Evolutionary conservation across 2,113 vertebrate genomes (phyloP).

Genomic region (Pseudorectes ferrugineus): DNA sequence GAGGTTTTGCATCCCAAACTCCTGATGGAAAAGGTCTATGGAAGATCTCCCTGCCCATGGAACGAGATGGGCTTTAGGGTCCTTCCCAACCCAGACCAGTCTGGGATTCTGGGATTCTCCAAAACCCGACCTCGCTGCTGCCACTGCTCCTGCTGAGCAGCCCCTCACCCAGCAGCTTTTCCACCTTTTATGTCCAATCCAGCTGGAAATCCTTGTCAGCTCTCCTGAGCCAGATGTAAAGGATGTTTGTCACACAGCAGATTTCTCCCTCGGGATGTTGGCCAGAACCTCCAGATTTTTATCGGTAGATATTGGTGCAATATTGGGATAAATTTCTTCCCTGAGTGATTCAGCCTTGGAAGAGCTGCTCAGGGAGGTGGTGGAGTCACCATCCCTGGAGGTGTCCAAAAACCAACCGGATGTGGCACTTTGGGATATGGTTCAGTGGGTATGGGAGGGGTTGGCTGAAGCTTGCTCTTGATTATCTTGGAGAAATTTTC

Average conservation of each 20-base stretch:
- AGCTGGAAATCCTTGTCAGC: conserved; percentile 49
- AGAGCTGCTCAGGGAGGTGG: not conserved
- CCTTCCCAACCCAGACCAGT: not conserved
- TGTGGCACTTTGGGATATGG: not conserved
- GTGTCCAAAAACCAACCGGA: too few relatives aligned
- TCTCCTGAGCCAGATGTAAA: not conserved
- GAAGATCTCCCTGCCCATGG: not conserved
- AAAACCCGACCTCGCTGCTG: not conserved
- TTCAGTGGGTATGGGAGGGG: accelerated
- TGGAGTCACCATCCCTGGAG: not conserved
- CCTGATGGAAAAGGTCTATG: not conserved
- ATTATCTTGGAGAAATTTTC: not conserved
- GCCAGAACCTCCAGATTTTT: not conserved
- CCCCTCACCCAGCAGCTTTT: not conserved
- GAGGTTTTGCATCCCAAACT: accelerated
- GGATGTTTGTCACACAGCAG: not conserved
- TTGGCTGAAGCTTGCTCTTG: not conserved
- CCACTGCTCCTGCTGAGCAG: not conserved
- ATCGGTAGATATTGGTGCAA: not conserved
- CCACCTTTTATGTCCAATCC: not conserved
- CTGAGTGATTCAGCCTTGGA: not conserved
- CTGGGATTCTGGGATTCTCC: not conserved
- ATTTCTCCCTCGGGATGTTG: not conserved
- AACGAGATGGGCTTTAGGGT: accelerated
- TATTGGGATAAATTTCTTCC: not conserved